These are phyloP conservation scores for Discoglossus pictus DNA, from an alignment of 2,797 vertebrate genomes.

Conservation along the genomic window DNA sequence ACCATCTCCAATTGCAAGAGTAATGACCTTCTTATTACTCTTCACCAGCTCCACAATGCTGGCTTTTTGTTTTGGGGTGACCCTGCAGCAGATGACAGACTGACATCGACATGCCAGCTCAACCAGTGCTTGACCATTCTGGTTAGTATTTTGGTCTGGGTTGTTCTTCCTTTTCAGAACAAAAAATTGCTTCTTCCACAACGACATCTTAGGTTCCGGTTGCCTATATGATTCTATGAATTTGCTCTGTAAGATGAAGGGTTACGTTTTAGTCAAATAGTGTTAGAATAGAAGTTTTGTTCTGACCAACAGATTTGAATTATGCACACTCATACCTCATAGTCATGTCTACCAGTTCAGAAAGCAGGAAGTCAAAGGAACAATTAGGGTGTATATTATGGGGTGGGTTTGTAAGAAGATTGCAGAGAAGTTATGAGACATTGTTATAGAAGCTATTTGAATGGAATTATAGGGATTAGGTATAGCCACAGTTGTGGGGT, in stretches of 20 bases:
- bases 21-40: constrained; percentile 77
- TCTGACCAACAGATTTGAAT: too few species aligned
- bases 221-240: background rate
- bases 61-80: constrained; percentile 93
- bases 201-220: background rate
- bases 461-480: too few species aligned
- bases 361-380: too few species aligned
- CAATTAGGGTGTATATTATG: too few species aligned
- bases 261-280: too few species aligned
- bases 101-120: constrained; percentile 79
- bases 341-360: too few species aligned
- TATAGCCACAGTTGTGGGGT: too few species aligned
- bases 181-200: background rate
- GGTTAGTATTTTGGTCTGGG: background rate
- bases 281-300: too few species aligned
- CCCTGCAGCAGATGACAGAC: constrained; percentile 89
- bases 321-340: background rate
- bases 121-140: constrained; percentile 72
- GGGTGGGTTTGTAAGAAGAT: too few species aligned
- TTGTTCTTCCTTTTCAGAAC: rapidly evolving
- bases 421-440: too few species aligned
- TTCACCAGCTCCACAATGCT: constrained; percentile 81
- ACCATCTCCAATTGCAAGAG: constrained; percentile 88
- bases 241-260: constrained; percentile 5
- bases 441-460: too few species aligned